Percentiles rank a stretch among this genome's conserved stretches.
Evolutionary conservation across 1,140 invertebrate species (phyloP).

Genomic region (Trichogramma pretiosum): DNA sequence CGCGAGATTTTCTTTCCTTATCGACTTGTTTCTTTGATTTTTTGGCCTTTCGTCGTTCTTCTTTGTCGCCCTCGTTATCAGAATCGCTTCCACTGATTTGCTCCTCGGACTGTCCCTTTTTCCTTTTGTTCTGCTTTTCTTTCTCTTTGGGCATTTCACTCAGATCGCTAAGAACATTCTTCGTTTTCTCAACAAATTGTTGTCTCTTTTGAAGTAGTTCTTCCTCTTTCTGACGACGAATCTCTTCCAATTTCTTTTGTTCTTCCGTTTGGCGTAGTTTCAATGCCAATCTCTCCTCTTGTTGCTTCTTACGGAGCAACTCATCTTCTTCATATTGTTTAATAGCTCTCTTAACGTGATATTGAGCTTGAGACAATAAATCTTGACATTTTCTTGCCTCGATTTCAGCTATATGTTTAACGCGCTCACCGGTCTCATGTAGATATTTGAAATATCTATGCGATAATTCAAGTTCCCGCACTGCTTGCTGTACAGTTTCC

Average conservation of each 20-base stretch:
- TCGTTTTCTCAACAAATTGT: slow-evolving; percentile 93
- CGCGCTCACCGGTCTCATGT: slow-evolving; percentile 69
- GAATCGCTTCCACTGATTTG: slow-evolving; percentile 60
- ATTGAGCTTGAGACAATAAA: slow-evolving; percentile 89
- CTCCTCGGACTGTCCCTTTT: slow-evolving; percentile 57
- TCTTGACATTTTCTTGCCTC: slow-evolving; percentile 91
- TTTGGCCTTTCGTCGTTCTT: slow-evolving; percentile 39
- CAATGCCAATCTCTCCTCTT: slow-evolving; percentile 79
- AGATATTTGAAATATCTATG: slow-evolving; percentile 89
- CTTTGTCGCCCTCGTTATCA: slow-evolving; percentile 45
- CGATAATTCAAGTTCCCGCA: slow-evolving; percentile 86
- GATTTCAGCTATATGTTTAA: slow-evolving; percentile 67
- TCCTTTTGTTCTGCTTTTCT: slow-evolving; percentile 46
- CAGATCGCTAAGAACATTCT: slow-evolving; percentile 78
- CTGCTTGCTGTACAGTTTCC: slow-evolving; percentile 80
- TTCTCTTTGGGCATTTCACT: slow-evolving; percentile 67
- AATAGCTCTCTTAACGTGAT: slow-evolving; percentile 86
- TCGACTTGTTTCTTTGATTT: slow-evolving; percentile 39
- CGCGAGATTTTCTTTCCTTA: slow-evolving; percentile 32
- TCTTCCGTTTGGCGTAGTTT: slow-evolving; percentile 64
- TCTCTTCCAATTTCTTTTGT: slow-evolving; percentile 60
- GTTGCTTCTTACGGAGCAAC: slow-evolving; percentile 77
- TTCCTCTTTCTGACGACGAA: slow-evolving; percentile 65
- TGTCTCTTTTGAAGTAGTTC: slow-evolving; percentile 81
- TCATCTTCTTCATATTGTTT: slow-evolving; percentile 90